Percentiles rank a stretch among this genome's conserved stretches.
Conservation (phyloP, 2,113 vertebrate species). For the Lanius collurio region DNA sequence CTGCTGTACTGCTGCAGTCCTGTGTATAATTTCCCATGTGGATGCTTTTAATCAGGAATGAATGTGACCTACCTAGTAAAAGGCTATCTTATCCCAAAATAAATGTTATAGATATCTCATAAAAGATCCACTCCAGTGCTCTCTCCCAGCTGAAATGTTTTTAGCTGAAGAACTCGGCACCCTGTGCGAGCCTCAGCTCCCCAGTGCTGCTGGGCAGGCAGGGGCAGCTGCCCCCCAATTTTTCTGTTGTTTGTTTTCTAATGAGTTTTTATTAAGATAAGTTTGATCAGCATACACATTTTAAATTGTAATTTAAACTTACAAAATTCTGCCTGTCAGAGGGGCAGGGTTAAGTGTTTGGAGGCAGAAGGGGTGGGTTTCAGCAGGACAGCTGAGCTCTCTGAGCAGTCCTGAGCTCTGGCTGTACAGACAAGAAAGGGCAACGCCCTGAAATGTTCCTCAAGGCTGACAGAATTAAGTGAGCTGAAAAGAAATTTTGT, state of each 20-base stretch:
- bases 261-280: background rate
- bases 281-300: background rate
- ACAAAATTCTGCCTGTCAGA: background rate
- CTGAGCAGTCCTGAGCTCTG: background rate
- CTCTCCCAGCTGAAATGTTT: background rate
- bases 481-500: background rate
- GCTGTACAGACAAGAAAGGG: background rate
- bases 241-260: background rate
- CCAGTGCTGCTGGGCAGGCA: background rate
- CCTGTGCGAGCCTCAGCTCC: background rate
- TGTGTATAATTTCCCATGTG: slow-evolving; percentile 16
- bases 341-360: background rate
- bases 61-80: slow-evolving; percentile 25
- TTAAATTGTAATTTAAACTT: background rate
- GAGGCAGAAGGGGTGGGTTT: background rate
- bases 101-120: background rate
- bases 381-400: background rate
- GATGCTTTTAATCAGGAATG: slow-evolving; percentile 36
- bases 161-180: background rate
- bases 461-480: background rate
- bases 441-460: background rate
- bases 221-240: background rate
- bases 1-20: background rate
- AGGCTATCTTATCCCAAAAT: background rate
- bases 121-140: background rate